Conservation (phyloP, 2,797 vertebrate genomes). For the Picus viridis region DNA sequence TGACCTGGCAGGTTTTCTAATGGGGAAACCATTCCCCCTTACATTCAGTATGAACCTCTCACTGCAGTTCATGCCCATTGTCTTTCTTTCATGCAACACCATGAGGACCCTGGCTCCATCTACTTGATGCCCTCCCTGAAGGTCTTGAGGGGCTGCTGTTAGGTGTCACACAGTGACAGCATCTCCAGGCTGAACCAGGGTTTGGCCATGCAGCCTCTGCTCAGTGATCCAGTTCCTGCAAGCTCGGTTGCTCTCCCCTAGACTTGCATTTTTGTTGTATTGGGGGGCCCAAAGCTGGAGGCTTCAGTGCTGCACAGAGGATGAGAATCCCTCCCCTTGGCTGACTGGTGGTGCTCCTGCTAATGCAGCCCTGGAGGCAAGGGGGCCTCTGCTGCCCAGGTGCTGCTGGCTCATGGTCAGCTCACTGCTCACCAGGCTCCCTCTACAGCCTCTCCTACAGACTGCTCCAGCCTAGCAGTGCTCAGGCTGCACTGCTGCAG, state of each 20-base stretch:
- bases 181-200: neutral
- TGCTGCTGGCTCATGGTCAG: neutral
- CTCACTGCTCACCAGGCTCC: neutral
- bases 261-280: neutral
- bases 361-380: neutral
- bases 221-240: neutral
- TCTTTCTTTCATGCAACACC: neutral
- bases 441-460: neutral
- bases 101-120: neutral
- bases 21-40: neutral
- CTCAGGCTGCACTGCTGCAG: rapidly evolving
- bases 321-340: neutral
- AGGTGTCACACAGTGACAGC: neutral
- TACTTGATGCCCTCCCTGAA: neutral
- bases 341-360: neutral
- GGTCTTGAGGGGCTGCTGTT: rapidly evolving
- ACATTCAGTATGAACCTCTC: neutral
- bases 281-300: neutral
- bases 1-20: neutral
- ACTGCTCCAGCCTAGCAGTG: rapidly evolving
- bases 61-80: neutral
- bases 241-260: neutral
- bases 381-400: too few relatives aligned
- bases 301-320: neutral
- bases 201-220: neutral